Evolutionary conservation across 2,113 vertebrate species (phyloP).

Genomic region (Dipodomys stephensi): DNA sequence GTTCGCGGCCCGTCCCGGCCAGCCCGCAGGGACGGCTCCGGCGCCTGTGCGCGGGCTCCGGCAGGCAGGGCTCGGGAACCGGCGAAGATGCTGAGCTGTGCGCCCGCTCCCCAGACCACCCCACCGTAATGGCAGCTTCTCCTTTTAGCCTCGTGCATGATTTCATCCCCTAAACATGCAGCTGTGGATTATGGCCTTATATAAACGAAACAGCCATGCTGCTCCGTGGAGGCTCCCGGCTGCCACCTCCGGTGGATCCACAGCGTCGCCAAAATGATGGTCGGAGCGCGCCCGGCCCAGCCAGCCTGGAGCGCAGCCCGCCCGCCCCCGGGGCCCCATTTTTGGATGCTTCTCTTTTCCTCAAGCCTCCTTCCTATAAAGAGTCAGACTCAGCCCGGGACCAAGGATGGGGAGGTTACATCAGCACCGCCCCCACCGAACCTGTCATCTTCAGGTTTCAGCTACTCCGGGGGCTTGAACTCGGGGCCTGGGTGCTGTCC

Average conservation of each 20-base stretch:
- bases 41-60: no score
- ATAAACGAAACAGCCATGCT: slow-evolving; percentile 81
- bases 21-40: no score
- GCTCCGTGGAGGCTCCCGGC: slow-evolving; percentile 32
- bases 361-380: neutral
- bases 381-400: neutral
- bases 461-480: no score
- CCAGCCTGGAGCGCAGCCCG: neutral
- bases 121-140: slow-evolving; percentile 78
- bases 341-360: neutral
- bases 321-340: neutral
- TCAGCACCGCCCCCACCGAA: no score
- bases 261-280: neutral
- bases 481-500: no score
- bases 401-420: no score
- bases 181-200: slow-evolving; percentile 87
- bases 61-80: no score
- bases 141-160: slow-evolving; percentile 84
- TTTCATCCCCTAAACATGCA: slow-evolving; percentile 87
- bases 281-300: neutral
- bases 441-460: neutral
- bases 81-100: neutral
- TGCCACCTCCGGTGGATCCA: slow-evolving; percentile 5
- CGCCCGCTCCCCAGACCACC: slow-evolving; percentile 42
- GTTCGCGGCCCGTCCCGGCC: no score